Conservation (phyloP, 1,140 invertebrate species). For the Aporrectodea caliginosa region DNA sequence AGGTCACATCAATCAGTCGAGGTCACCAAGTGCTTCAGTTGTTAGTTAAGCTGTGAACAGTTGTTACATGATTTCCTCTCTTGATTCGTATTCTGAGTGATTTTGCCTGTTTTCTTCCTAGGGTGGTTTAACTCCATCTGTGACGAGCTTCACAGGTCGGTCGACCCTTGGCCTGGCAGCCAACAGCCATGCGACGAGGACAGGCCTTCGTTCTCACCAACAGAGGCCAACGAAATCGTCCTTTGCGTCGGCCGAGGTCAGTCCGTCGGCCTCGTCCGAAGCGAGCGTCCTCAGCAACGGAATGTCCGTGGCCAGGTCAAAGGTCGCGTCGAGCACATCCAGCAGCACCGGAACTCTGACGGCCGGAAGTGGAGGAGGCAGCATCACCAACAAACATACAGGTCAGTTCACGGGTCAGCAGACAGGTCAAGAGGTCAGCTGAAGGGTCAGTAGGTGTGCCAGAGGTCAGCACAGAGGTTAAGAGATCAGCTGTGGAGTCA, state of each 20-base stretch:
- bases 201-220: background rate
- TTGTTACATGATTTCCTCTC: no score
- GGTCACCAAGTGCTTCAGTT: no score
- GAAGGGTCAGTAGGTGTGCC: no score
- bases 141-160: background rate
- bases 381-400: background rate
- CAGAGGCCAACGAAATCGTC: no score
- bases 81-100: no score
- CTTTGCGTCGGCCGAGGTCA: constrained; percentile 1
- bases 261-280: constrained; percentile 27
- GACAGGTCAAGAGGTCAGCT: no score
- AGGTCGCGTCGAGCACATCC: constrained; percentile 28
- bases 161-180: background rate
- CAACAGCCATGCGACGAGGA: background rate
- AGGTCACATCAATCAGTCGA: no score
- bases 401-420: no score
- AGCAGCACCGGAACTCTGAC: constrained; percentile 34
- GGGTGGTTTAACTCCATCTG: background rate
- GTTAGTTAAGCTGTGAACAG: no score
- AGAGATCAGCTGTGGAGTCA: no score
- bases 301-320: constrained; percentile 7
- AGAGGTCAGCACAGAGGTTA: no score
- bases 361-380: constrained; percentile 23
- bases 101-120: background rate
- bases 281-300: constrained; percentile 18